Evolutionary conservation across 1,140 invertebrate genomes (phyloP), one percentile per base, ranked within the genome.

Genomic region (Cydia amplana): DNA sequence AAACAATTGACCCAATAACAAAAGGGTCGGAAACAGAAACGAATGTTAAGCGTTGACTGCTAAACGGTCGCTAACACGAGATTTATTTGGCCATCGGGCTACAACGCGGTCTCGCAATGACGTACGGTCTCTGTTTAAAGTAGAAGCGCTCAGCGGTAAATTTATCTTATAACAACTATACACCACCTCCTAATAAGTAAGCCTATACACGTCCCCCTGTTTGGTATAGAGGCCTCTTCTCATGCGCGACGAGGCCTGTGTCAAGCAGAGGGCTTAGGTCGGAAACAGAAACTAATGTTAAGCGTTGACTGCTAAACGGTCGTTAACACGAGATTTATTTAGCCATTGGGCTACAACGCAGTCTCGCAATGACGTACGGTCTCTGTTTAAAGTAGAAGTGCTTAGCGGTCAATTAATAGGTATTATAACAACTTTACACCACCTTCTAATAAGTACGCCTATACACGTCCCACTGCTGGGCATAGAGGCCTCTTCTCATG

Each of bases 281-380:
- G 63, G 72, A 60, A 67, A 60, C 63, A 55, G 76, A 73, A 76
- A 77, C 76, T 40, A 77, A 77, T 77, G 75, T 72, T 49, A 32
- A 40, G 63, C 72, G 60, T 46, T 70, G 72, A 73, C 70, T 73
- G 76, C 70, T 77, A 76, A 73, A 77, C 49, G 60, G 76, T 73
- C 60, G 64, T 51, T 74, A 73, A 46, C 74, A 49, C 28, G 55
- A 77, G 75, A 77, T 77, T 77, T 74, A 77, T 77, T 55, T n/a
- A 32, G 60, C 55, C 46, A 73, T 73, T 46, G 40, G 18, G 18
- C 43, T 20, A 32, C 25, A 7, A 40, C 70, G 70, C 43, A n/a
- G 43, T 28, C 40, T 6, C 72, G 14, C 20, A 23, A 49, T 51
- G 46, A 25, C 18, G 72, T 14, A n/a, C 10, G 46, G 43, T 9